phyloP scores from a whole-genome alignment of 1,140 invertebrate genomes.

The Sminthurides bifidus region DNA sequence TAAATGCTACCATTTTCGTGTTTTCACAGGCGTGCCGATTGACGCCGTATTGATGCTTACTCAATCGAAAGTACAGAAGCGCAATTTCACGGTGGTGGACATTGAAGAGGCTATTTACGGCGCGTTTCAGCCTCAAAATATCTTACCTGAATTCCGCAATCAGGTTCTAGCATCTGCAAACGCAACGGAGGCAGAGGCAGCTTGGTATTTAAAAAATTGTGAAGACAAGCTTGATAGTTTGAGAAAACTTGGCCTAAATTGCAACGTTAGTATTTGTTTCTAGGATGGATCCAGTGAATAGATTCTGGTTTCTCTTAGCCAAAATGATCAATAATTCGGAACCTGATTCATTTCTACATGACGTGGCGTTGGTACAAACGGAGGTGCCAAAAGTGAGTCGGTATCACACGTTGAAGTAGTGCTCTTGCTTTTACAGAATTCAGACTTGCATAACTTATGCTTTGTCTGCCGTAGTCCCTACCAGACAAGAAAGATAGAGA shows the following conservation, averaged over 20 bases:
- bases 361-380: slow-evolving; percentile 15
- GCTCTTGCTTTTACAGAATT: too few species aligned
- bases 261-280: neutral
- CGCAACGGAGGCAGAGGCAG: neutral
- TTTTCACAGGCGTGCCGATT: slow-evolving; percentile 3
- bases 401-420: too few species aligned
- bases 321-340: slow-evolving; percentile 10
- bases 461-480: too few species aligned
- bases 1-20: neutral
- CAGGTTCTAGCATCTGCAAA: neutral
- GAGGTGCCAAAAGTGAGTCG: slow-evolving; percentile 10
- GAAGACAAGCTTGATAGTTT: neutral
- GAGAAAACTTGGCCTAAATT: neutral
- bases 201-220: neutral
- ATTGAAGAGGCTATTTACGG: slow-evolving; percentile 19
- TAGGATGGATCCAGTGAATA: neutral
- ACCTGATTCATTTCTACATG: slow-evolving; percentile 10
- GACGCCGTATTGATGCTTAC: slow-evolving; percentile 17
- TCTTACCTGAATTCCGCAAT: slow-evolving; percentile 11
- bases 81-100: slow-evolving; percentile 17
- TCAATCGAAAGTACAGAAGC: neutral
- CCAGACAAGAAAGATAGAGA: neutral
- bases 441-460: too few species aligned
- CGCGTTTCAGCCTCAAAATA: slow-evolving; percentile 13
- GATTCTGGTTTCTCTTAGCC: slow-evolving; percentile 14